Evolutionary conservation across 2,113 vertebrate species (phyloP).

Genomic region (Malurus melanocephalus): DNA sequence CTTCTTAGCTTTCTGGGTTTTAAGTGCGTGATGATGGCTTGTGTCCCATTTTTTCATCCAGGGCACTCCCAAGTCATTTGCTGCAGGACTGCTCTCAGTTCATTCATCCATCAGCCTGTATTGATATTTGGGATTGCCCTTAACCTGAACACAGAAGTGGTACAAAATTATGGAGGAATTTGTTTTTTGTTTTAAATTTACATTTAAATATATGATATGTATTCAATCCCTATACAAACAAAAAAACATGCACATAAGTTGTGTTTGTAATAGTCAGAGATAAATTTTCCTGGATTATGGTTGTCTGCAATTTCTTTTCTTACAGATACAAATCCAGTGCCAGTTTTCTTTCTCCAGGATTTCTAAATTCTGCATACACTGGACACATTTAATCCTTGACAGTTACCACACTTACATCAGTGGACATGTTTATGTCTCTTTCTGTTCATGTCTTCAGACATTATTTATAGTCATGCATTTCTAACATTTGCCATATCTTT

Average conservation of each 20-base stretch:
- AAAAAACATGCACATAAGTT: not conserved
- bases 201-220: not conserved
- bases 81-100: not conserved
- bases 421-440: not conserved
- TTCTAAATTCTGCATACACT: not conserved
- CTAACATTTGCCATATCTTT: conserved; percentile 59
- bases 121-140: not conserved
- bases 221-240: not conserved
- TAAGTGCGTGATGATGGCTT: not conserved
- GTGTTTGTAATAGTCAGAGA: not conserved
- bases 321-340: not conserved
- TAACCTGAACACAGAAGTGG: not conserved
- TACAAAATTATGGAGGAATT: not conserved
- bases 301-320: not conserved
- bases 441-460: conserved; percentile 19
- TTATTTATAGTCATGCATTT: conserved; percentile 47
- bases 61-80: not conserved
- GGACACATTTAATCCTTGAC: not conserved
- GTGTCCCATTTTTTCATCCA: not conserved
- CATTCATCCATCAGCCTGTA: not conserved
- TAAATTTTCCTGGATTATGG: not conserved
- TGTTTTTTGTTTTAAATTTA: not conserved
- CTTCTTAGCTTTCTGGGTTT: not conserved
- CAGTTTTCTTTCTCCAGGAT: not conserved
- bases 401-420: not conserved